Evolutionary conservation across 2,888 invertebrate genomes (phyloP), one percentile per base, ranked within the genome.

Genomic region (Tuberolachnus salignus): DNA sequence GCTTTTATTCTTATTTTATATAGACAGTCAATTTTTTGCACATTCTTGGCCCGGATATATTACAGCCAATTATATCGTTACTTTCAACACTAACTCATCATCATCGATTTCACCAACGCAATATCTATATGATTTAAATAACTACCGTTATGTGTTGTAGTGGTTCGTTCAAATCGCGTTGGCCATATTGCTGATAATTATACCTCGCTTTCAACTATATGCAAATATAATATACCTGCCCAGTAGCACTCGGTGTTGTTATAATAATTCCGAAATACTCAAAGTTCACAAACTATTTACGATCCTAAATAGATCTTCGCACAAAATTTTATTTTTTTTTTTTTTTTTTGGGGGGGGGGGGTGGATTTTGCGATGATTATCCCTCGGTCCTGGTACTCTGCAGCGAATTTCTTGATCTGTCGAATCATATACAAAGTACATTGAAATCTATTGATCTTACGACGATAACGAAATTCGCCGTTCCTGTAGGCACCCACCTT

Each of bases 171-270:
- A 44, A 34, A 34, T 6, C 23, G 11, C 11, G n/a, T n/a, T 23
- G 55, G 44, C 44, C 55, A 70, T 57, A 34, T n/a, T n/a, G 34
- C 34, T 57, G 23, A 44, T 57, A n/a, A n/a, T n/a, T n/a, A n/a
- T n/a, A n/a, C n/a, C 57, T 23, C 57, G 44, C 57, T 70, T 70
- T 57, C 70, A 57, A 16, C 21, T 23, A 34, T 42, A 11, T 63
- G n/a, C 42, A 63, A 42, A 42, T 19, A 34, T 59, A 53, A 19
- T n/a, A 53, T 53, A 53, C 34, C 3, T 34, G 34, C 3, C 6
- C 34, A 19, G 53, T 53, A 9, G 6, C 10, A 14, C n/a, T 23
- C 21, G 23, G 16, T 44, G 14, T 23, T 16, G 4, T 21, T 14
- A 49, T 19, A 55, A 4, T 16, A 19, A 55, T 21, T 42, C 34